Conservation (phyloP, 1,140 invertebrate species). For the Gonatopus flavifemur region DNA sequence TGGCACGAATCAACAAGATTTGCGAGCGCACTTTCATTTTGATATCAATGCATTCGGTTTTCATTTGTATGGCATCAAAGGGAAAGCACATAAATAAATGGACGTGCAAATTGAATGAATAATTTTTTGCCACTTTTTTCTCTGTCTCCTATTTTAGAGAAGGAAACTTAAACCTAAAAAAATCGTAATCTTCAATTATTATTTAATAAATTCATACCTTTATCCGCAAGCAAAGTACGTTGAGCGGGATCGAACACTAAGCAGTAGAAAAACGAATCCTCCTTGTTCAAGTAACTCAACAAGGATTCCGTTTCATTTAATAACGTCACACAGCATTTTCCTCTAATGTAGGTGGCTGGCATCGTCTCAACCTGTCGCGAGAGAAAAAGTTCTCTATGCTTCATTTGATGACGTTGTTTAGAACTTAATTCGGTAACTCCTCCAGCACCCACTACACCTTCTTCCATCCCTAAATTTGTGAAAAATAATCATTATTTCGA, state of each 20-base stretch:
- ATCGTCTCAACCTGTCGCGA: constrained; percentile 97
- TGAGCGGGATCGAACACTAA: constrained; percentile 98
- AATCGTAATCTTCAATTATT: no score
- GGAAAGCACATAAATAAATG: no score
- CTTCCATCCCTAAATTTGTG: constrained; percentile 56
- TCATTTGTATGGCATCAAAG: no score
- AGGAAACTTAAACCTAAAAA: no score
- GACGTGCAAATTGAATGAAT: no score
- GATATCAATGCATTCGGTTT: no score
- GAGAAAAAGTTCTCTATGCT: constrained; percentile 96
- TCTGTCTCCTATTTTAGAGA: no score
- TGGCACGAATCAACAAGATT: no score
- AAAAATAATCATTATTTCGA: no score
- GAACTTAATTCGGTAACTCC: constrained; percentile 62
- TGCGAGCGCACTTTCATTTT: no score
- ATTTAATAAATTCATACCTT: constrained; percentile 69
- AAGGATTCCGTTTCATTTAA: constrained; percentile 98
- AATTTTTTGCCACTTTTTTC: no score
- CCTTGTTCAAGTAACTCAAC: constrained; percentile 93
- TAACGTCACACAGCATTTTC: constrained; percentile 97
- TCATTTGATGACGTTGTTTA: constrained; percentile 91
- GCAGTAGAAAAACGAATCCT: constrained; percentile 99
- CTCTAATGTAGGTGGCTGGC: constrained; percentile 96
- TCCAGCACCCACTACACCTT: constrained; percentile 53
- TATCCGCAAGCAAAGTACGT: constrained; percentile 97